Evolutionary conservation across 2,113 vertebrate genomes (phyloP).

Genomic region (Gambusia holbrooki): DNA sequence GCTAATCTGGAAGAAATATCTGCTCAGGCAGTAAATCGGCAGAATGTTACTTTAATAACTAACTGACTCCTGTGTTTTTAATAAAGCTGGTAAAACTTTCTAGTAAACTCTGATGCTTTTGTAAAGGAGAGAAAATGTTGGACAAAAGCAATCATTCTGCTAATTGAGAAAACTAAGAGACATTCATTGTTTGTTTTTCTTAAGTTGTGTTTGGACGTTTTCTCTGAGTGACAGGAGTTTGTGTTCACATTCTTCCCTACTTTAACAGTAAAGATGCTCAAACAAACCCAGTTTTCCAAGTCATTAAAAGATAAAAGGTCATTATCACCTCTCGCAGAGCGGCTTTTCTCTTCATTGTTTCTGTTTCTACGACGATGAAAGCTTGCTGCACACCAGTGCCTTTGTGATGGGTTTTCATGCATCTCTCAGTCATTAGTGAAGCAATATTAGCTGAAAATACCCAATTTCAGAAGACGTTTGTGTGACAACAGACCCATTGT

Average conservation of each 20-base stretch:
- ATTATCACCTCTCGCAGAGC: neutral
- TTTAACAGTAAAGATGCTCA: neutral
- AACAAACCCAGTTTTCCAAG: neutral
- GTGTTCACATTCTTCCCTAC: neutral
- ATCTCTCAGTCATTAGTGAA: neutral
- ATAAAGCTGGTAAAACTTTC: neutral
- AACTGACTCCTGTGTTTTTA: neutral
- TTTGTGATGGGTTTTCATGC: neutral
- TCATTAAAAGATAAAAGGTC: neutral
- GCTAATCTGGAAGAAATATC: neutral
- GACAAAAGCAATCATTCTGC: neutral
- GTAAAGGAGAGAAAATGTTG: neutral
- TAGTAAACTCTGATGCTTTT: neutral
- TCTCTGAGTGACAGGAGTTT: neutral
- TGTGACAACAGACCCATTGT: neutral
- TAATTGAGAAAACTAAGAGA: neutral
- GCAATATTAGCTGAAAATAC: no score
- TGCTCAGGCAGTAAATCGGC: no score
- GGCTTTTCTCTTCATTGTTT: neutral
- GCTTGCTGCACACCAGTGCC: neutral
- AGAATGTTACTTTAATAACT: no score
- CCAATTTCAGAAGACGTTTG: neutral
- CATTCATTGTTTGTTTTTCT: neutral
- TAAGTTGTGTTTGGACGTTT: neutral
- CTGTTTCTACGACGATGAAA: neutral